These are phyloP conservation scores for Enteromius treurensis DNA, from an alignment of 2,797 vertebrate genomes.

Conservation along the genomic window DNA sequence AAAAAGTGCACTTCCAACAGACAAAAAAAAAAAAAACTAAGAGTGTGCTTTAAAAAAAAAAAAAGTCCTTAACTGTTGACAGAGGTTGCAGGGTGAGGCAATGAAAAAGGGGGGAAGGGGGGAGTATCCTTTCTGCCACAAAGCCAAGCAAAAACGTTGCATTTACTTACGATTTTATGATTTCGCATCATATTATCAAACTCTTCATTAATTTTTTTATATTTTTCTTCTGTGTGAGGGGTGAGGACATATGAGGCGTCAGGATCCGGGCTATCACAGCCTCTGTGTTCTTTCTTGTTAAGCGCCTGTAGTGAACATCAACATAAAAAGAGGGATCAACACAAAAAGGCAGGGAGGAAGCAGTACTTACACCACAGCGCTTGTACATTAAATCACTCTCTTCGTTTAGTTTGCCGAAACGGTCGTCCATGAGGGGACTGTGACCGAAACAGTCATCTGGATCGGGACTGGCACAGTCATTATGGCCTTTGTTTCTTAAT, in stretches of 20 bases:
- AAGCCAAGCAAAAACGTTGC: constrained; percentile 82
- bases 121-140: constrained; percentile 78
- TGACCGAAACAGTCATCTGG: constrained; percentile 99
- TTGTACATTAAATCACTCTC: constrained; percentile 99
- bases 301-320: constrained; percentile 97
- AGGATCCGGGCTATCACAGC: constrained; percentile 99
- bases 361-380: constrained; percentile 99
- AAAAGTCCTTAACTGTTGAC: constrained; percentile 65
- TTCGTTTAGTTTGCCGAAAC: constrained; percentile 99
- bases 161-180: constrained; percentile 98
- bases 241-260: constrained; percentile 99
- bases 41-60: constrained; percentile 61
- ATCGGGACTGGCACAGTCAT: constrained; percentile 99
- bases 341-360: constrained; percentile 88
- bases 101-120: constrained; percentile 61
- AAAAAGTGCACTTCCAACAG: constrained; percentile 67
- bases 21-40: constrained; percentile 54
- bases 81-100: constrained; percentile 67
- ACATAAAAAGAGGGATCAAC: constrained; percentile 99
- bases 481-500: constrained; percentile 99
- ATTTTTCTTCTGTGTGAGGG: constrained; percentile 99
- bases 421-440: constrained; percentile 99
- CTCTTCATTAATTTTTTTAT: constrained; percentile 99
- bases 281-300: constrained; percentile 99
- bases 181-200: constrained; percentile 99